A percentile compares a stretch with the other conserved stretches of the same genome.
These are phyloP conservation scores for Hoplias malabaricus DNA, from an alignment of 2,113 vertebrate genomes.

Conservation along the genomic window DNA sequence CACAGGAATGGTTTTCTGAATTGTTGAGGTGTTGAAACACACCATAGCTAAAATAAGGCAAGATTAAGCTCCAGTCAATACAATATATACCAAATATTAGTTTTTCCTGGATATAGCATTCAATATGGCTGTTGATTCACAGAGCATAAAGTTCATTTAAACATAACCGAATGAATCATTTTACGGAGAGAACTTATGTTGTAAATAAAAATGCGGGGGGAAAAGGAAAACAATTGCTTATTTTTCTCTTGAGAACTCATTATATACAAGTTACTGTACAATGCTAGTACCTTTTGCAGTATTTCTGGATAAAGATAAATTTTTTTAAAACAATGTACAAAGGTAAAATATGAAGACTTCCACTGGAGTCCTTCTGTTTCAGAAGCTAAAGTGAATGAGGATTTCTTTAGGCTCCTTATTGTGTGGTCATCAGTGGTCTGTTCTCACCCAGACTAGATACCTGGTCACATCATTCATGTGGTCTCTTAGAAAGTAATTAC, in stretches of 20 bases:
- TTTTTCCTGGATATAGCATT: background rate
- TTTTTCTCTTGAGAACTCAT: constrained; percentile 68
- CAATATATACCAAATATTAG: background rate
- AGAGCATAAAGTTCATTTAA: background rate
- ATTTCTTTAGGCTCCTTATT: background rate
- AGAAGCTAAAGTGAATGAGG: background rate
- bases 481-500: background rate
- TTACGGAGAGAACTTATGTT: background rate
- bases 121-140: background rate
- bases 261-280: constrained; percentile 50
- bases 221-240: background rate
- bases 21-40: no score
- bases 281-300: background rate
- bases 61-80: background rate
- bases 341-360: background rate
- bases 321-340: background rate
- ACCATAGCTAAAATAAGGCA: no score
- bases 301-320: background rate
- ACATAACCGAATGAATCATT: background rate
- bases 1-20: background rate
- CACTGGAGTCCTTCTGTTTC: background rate
- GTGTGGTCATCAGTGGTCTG: no score
- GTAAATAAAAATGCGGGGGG: background rate
- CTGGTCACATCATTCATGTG: background rate
- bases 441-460: background rate